Conservation (phyloP, 2,888 invertebrate genomes). For the Stomorhina lunata region DNA sequence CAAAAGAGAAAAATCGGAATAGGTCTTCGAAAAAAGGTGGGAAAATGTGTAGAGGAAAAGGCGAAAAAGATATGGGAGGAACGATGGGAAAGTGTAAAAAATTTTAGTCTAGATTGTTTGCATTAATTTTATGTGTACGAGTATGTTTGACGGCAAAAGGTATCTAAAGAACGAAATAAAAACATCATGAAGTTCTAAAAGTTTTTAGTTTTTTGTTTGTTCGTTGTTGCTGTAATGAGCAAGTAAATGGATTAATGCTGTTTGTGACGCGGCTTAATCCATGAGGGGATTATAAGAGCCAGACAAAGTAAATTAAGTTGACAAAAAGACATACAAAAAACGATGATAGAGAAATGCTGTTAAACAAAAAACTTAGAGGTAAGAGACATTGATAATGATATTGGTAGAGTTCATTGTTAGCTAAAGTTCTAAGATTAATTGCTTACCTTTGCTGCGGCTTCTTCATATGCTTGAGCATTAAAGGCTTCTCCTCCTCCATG, state of each 20-base stretch:
- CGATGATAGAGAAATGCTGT: not conserved
- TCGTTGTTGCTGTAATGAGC: constrained; percentile 57
- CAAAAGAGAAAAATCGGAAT: not conserved
- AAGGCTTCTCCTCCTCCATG: not conserved
- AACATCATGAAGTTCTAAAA: constrained; percentile 25
- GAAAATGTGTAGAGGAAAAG: not conserved
- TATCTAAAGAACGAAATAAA: not conserved
- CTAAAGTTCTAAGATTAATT: not conserved
- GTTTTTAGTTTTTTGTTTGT: constrained; percentile 3
- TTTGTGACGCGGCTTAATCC: constrained; percentile 64
- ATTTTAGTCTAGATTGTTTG: constrained; percentile 52
- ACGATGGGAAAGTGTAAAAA: not conserved
- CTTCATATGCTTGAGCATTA: constrained; percentile 46
- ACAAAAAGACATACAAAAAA: not conserved
- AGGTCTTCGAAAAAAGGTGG: no score
- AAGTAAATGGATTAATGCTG: constrained; percentile 65
- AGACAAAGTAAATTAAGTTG: constrained; percentile 64
- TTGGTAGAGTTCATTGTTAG: constrained; percentile 11
- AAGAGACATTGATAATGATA: constrained; percentile 3
- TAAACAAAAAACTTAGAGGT: not conserved
- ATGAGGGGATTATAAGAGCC: constrained; percentile 56
- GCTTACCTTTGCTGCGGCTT: constrained; percentile 57
- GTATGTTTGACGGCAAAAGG: not conserved
- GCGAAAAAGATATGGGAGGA: not conserved
- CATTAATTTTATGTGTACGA: constrained; percentile 46